Evolutionary conservation across 2,888 invertebrate species (phyloP).

Genomic region (Euproctis similis): DNA sequence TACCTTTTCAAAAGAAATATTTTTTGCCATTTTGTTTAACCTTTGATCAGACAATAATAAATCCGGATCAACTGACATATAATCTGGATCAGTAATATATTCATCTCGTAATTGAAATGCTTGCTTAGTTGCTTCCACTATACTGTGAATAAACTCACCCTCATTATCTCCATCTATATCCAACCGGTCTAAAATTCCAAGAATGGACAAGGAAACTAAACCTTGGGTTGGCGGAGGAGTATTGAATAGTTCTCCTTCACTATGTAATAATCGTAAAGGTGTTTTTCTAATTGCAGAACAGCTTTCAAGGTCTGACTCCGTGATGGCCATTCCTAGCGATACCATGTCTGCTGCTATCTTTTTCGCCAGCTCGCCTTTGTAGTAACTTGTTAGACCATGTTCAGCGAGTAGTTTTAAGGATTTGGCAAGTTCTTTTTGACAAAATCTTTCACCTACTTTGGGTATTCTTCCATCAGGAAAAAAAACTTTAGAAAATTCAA

Average conservation of each 20-base stretch:
- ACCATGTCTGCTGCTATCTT: conserved; percentile 48
- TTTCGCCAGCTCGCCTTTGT: conserved; percentile 49
- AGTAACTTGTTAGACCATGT: conserved; percentile 54
- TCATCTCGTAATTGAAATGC: conserved; percentile 43
- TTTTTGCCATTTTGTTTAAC: conserved; percentile 41
- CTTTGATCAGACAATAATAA: conserved; percentile 34
- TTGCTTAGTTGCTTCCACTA: conserved; percentile 57
- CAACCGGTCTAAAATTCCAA: conserved; percentile 54
- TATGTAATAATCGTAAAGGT: conserved; percentile 46
- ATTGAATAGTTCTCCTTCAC: conserved; percentile 50
- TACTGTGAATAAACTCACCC: conserved; percentile 50
- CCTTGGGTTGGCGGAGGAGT: conserved; percentile 67
- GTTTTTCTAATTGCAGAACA: conserved; percentile 44
- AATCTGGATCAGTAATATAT: conserved; percentile 52
- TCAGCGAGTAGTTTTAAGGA: conserved; percentile 42
- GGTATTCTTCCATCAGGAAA: conserved; percentile 37
- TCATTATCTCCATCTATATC: conserved; percentile 49
- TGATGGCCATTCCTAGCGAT: conserved; percentile 50
- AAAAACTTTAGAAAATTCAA: conserved; percentile 37
- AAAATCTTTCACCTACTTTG: conserved; percentile 41
- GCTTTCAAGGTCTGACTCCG: conserved; percentile 46
- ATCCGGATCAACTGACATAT: conserved; percentile 47
- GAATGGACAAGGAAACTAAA: conserved; percentile 47
- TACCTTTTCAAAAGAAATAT: conserved; percentile 35
- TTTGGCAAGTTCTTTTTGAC: conserved; percentile 47